Percentiles rank a stretch among this genome's conserved stretches.
These are phyloP conservation scores for Picathartes gymnocephalus DNA, from an alignment of 2,113 vertebrate genomes.

Conservation along the genomic window DNA sequence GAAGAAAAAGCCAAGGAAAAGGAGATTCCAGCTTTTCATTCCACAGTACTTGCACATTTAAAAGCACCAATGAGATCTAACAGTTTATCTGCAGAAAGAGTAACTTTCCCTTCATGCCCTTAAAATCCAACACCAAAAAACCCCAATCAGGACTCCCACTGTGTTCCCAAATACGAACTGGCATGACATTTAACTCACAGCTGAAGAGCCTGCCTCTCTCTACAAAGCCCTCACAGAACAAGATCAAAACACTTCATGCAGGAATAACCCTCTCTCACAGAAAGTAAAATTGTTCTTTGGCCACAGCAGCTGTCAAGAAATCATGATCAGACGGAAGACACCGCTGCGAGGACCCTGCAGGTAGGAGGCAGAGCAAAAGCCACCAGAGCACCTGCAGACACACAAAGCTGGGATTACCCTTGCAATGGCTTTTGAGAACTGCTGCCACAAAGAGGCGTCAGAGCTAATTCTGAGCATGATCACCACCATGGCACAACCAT, in stretches of 20 bases:
- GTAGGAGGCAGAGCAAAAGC: background rate
- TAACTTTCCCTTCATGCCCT: background rate
- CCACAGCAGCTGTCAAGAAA: background rate
- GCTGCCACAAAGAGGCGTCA: background rate
- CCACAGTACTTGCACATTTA: background rate
- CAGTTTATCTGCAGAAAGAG: background rate
- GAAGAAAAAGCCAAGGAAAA: background rate
- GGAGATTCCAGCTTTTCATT: background rate
- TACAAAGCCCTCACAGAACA: background rate
- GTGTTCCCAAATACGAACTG: background rate
- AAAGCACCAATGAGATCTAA: background rate
- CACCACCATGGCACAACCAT: background rate
- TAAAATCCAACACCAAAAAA: background rate
- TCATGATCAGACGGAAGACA: accelerated
- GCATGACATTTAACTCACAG: background rate
- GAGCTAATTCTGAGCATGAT: background rate
- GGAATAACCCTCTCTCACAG: background rate
- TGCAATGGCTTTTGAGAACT: background rate
- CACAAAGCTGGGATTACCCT: background rate
- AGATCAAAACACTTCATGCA: background rate
- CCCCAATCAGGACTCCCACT: background rate
- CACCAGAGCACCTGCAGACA: background rate
- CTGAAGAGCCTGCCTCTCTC: background rate
- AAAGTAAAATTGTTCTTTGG: background rate
- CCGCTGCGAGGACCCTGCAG: background rate